These are phyloP conservation scores for Agrypnus murinus DNA, from an alignment of 2,888 invertebrate species.

Conservation along the genomic window DNA sequence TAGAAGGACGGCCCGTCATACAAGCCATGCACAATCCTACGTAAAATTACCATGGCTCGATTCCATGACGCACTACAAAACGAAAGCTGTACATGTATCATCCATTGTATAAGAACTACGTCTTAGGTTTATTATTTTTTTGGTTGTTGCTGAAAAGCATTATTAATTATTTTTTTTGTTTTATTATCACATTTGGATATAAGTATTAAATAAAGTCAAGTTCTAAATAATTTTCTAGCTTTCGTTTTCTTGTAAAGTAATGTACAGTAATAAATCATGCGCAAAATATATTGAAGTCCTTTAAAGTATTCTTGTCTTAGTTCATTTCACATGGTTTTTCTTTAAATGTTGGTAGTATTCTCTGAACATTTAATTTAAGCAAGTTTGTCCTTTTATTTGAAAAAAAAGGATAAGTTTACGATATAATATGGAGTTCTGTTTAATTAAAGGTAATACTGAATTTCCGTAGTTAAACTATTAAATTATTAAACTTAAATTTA, in stretches of 20 bases:
- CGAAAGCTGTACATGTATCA: constrained; percentile 55
- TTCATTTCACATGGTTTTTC: too few species aligned
- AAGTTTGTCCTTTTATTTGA: too few species aligned
- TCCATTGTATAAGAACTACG: constrained; percentile 44
- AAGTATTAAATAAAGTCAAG: constrained; percentile 68
- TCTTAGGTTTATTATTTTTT: constrained; percentile 34
- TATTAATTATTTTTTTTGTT: constrained; percentile 58
- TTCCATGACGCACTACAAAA: constrained; percentile 61
- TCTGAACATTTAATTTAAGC: too few species aligned
- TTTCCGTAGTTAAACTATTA: too few species aligned
- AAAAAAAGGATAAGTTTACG: too few species aligned
- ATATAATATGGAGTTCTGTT: too few species aligned
- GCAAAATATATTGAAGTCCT: constrained; percentile 15
- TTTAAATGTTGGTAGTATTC: too few species aligned
- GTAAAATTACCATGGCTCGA: constrained; percentile 53
- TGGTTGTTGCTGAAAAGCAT: constrained; percentile 50
- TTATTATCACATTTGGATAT: constrained; percentile 64
- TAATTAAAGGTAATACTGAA: too few species aligned
- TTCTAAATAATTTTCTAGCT: constrained; percentile 30
- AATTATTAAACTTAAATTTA: too few species aligned
- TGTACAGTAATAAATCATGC: constrained; percentile 31
- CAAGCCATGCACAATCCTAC: constrained; percentile 68
- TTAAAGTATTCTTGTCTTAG: neutral
- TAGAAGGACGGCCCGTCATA: constrained; percentile 93
- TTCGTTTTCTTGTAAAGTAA: constrained; percentile 32